Conservation (phyloP, 1,140 invertebrate genomes). For the Dendrolimus kikuchii region DNA sequence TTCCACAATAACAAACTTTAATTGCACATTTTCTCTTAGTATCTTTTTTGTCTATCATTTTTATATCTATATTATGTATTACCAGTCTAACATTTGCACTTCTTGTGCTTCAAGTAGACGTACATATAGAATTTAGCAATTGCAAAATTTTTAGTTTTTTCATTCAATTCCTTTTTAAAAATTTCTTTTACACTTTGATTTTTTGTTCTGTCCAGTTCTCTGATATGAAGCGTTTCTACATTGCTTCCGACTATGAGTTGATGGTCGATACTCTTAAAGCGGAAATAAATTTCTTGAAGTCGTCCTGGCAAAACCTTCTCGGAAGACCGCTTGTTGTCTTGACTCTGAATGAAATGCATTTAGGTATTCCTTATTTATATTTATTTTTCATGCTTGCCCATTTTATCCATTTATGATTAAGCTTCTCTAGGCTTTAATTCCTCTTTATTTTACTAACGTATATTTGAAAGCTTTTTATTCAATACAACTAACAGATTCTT, state of each 20-base stretch:
- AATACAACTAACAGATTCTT: no score
- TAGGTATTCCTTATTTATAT: conserved; percentile 81
- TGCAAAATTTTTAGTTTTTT: no score
- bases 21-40: no score
- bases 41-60: not conserved
- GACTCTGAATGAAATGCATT: conserved; percentile 89
- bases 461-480: no score
- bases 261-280: conserved; percentile 98
- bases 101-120: no score
- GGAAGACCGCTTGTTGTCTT: conserved; percentile 92
- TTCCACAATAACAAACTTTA: no score
- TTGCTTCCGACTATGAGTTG: conserved; percentile 96
- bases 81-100: no score
- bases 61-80: not conserved
- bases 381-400: conserved; percentile 30
- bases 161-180: no score
- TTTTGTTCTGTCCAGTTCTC: conserved; percentile 83
- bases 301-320: conserved; percentile 95
- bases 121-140: no score
- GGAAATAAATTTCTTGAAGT: conserved; percentile 97
- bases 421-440: not conserved
- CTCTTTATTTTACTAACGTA: no score
- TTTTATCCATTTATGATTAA: conserved; percentile 17
- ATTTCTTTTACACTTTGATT: conserved; percentile 13
- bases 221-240: conserved; percentile 96